Evolutionary conservation across 2,113 vertebrate species (phyloP).

Genomic region (Eolophus roseicapilla): DNA sequence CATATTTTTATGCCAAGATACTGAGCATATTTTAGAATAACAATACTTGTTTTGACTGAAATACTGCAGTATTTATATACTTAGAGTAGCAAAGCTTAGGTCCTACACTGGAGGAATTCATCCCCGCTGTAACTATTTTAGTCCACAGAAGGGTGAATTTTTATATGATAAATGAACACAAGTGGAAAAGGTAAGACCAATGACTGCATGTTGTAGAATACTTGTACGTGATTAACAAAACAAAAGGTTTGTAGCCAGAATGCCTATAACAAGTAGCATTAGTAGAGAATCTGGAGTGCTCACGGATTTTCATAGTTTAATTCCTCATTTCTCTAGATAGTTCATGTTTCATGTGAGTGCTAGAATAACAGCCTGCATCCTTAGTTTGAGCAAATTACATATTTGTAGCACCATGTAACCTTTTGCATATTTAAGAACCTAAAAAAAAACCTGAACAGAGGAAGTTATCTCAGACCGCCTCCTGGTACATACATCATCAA

Average conservation of each 20-base stretch:
- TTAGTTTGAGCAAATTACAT: background rate
- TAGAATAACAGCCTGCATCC: background rate
- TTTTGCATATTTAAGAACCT: background rate
- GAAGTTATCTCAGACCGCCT: background rate
- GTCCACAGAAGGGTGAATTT: background rate
- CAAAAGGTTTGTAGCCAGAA: background rate
- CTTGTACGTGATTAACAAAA: background rate
- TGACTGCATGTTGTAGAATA: background rate
- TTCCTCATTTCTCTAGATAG: background rate
- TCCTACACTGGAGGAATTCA: background rate
- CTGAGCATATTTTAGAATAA: background rate
- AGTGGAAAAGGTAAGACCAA: background rate
- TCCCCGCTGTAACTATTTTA: background rate
- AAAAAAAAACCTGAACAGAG: background rate
- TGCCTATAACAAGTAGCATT: background rate
- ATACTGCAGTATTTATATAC: background rate
- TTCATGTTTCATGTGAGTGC: background rate
- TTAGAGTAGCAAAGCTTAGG: background rate
- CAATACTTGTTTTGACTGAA: background rate
- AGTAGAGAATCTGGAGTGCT: background rate
- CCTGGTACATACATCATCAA: background rate
- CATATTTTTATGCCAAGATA: background rate
- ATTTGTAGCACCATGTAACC: background rate
- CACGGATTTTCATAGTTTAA: background rate
- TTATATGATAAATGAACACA: background rate